Evolutionary conservation across 2,113 vertebrate genomes (phyloP), one percentile per base, ranked within the genome.

Genomic region (Neodon shergylaensis): DNA sequence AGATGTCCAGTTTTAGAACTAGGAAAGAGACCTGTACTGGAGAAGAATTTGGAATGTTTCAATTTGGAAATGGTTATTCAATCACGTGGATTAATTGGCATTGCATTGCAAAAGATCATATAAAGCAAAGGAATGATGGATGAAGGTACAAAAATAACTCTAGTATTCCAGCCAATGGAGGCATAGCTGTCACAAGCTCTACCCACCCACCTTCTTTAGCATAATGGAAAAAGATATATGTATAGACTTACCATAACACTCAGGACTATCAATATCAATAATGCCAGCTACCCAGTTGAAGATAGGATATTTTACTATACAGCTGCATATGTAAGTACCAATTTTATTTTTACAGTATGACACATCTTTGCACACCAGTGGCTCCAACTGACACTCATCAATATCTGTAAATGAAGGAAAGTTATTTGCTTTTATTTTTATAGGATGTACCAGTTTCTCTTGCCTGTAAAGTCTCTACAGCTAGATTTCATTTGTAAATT

Each of bases 341-440:
- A 91, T 33, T 68, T 24, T 65, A 73, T 97, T 97, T 73, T 0
- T 79, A 33, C 96, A 97, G 19, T 91, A 96, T 28, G 93, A 36
- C 1, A 0, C 0, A 0, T 42, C 0, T 39, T 78, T 92, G 73
- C 97, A 97, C 21, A 47, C 84, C 44, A 47, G 22, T 66, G 17
- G 3, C 3, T 63, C 11, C 0, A 12, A 24, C 1, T 1, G 0
- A 74, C 97, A 97, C 61, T 97, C 96, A 83, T 97, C 0, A 42
- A 94, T 93, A 86, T 97, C 97, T 97, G 86, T 28, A 44, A 91
- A 94, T 54, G 33, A 86, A 92, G 61, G 94, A 19, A 91, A 96
- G 92, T 33, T 4, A 9, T 16, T 24, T 7, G 28, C 63, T 85
- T 47, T 79, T 49, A 42, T 61, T 88, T 24, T 92, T 26, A 54